phyloP scores from a whole-genome alignment of 2,888 invertebrate genomes.

The Sarcophaga caerulescens region DNA sequence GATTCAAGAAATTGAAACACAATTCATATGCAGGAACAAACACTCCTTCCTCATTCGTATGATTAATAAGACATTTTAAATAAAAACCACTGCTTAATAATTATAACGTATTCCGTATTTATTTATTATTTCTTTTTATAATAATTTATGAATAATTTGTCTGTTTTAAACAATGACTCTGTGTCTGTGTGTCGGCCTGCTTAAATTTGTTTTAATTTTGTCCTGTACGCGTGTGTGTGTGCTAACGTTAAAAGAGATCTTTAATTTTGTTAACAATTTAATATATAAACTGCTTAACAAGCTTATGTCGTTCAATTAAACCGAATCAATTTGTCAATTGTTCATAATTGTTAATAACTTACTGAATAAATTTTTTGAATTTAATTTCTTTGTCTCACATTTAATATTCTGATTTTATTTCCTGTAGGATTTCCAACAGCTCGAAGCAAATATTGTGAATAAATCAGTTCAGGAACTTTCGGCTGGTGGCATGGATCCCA shows the following conservation, averaged over 20 bases:
- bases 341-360: constrained; percentile 31
- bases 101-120: too few species aligned
- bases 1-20: too few species aligned
- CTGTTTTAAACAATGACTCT: too few species aligned
- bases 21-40: too few species aligned
- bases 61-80: too few species aligned
- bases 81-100: too few species aligned
- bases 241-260: not conserved
- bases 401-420: constrained; percentile 59
- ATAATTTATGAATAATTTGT: too few species aligned
- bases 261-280: too few species aligned
- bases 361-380: not conserved
- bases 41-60: too few species aligned
- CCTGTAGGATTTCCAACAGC: constrained; percentile 80
- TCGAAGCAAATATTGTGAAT: constrained; percentile 90
- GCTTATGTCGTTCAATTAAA: too few species aligned
- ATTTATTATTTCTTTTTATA: too few species aligned
- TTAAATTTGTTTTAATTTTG: not conserved
- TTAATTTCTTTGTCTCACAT: not conserved
- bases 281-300: too few species aligned
- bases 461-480: constrained; percentile 87
- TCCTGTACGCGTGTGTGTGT: not conserved
- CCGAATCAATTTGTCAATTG: constrained; percentile 33
- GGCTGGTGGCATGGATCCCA: constrained; percentile 86
- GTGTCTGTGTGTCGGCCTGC: not conserved